Conservation (phyloP, 2,888 invertebrate genomes). For the Chouioia cunea region DNA sequence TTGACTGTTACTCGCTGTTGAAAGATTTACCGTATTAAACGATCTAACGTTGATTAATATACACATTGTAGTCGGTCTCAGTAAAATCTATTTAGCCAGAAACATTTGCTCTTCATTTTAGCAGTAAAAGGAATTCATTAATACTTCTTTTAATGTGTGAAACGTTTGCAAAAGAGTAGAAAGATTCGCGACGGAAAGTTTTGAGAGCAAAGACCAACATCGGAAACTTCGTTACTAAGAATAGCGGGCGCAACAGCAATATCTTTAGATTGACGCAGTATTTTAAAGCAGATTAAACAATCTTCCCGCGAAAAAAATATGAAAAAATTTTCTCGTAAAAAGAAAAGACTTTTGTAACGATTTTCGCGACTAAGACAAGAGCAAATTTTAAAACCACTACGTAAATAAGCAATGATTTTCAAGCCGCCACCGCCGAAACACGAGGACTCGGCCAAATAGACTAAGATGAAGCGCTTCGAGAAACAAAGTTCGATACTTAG, state of each 20-base stretch:
- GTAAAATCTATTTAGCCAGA: too few relatives aligned
- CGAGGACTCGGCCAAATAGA: constrained; percentile 31
- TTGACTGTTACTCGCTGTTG: too few relatives aligned
- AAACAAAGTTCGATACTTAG: constrained; percentile 43
- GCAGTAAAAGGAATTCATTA: too few relatives aligned
- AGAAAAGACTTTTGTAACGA: too few relatives aligned
- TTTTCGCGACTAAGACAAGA: background rate
- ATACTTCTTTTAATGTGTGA: too few relatives aligned
- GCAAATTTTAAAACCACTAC: constrained; percentile 10
- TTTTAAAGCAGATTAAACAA: constrained; percentile 49
- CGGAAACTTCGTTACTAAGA: constrained; percentile 25
- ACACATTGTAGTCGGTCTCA: too few relatives aligned
- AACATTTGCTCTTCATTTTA: too few relatives aligned
- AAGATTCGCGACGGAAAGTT: constrained; percentile 37
- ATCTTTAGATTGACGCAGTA: constrained; percentile 66
- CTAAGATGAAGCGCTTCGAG: constrained; percentile 30
- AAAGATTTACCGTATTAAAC: too few relatives aligned
- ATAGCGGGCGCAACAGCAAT: constrained; percentile 41
- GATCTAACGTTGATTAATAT: too few relatives aligned
- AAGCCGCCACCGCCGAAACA: constrained; percentile 35
- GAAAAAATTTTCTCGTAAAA: too few relatives aligned
- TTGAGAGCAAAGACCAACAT: constrained; percentile 1
- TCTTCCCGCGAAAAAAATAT: constrained; percentile 21
- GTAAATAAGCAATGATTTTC: constrained; percentile 33
- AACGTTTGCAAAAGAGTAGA: background rate